Base-by-base conservation (phyloP, 1,140 invertebrate species). In the Neuroterus valhalla region DNA sequence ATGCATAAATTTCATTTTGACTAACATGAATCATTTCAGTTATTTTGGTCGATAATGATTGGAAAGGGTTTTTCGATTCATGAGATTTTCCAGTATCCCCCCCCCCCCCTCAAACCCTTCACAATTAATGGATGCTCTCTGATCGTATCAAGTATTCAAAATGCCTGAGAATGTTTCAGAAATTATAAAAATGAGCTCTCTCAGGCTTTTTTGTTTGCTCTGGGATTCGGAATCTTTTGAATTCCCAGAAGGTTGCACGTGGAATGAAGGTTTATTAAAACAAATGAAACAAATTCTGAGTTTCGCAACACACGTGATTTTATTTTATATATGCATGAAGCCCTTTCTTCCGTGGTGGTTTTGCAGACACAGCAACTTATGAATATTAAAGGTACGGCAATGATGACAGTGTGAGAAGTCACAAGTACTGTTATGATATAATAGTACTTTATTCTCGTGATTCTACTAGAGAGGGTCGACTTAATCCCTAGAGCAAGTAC, bases 371-470 rank as follows among this genome's bases (percentile, higher is more conserved):
- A 66, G 52, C 46, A 70, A 76, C 77, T 82, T 82, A 82, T 82
- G 81, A 82, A 82, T 82, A 82, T 82, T 82, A 80, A 82, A 78
- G 43, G 46, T 55, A 42, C 73, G 42, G 43, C 62, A 26, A 6
- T 71, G 70, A 71, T 26, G 50, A 71, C 48, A 31, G 70, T 21
- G 6, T 44, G 55, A 55, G 31, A 48, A 48, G 46, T 48, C 15
- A 48, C 46, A 48, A n/a, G 17, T 70, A 73, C 66, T 21, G 68
- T 42, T 68, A 46, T 71, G 67, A 68, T 79, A 71, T 62, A 71
- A 50, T 48, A 74, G 72, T 71, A 74, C 78, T 82, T 85, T 82
- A 82, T 85, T 79, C 78, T 75, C 77, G 75, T 73, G 74, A 78
- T 79, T 50, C 75, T 82, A 74, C 69, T 77, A 70, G 43, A 52